phyloP scores from a whole-genome alignment of 2,888 invertebrate species.

The Melitaea athalia region DNA sequence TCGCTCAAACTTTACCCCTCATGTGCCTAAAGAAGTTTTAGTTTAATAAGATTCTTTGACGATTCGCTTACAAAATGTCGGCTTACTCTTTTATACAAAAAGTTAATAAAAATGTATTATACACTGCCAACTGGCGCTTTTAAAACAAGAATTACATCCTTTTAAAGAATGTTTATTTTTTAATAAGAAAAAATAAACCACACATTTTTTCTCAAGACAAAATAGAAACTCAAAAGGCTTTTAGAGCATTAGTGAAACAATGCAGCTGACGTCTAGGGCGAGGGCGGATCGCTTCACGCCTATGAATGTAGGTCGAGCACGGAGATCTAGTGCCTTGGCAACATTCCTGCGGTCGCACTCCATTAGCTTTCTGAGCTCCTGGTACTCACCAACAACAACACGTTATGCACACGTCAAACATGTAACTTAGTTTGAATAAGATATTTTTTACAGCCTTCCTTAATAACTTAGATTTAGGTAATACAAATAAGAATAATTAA shows the following conservation, averaged over 20 bases:
- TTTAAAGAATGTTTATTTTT: not conserved
- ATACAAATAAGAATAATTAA: too few species aligned
- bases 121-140: too few species aligned
- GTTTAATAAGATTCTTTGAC: too few species aligned
- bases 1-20: too few species aligned
- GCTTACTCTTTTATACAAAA: too few species aligned
- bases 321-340: slow-evolving; percentile 33
- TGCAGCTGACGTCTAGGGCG: slow-evolving; percentile 21
- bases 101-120: too few species aligned
- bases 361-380: slow-evolving; percentile 27
- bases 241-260: slow-evolving; percentile 25
- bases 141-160: too few species aligned
- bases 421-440: too few species aligned
- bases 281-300: slow-evolving; percentile 25
- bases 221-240: slow-evolving; percentile 14
- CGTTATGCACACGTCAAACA: slow-evolving; percentile 9
- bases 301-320: slow-evolving; percentile 35
- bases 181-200: not conserved
- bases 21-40: too few species aligned
- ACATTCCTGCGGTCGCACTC: slow-evolving; percentile 36
- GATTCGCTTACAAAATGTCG: too few species aligned
- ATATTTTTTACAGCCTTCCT: too few species aligned
- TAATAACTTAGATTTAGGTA: too few species aligned
- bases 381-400: slow-evolving; percentile 10
- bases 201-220: slow-evolving; percentile 1